Conservation (phyloP, 2,797 vertebrate species). For the Tympanoctomys barrerae region DNA sequence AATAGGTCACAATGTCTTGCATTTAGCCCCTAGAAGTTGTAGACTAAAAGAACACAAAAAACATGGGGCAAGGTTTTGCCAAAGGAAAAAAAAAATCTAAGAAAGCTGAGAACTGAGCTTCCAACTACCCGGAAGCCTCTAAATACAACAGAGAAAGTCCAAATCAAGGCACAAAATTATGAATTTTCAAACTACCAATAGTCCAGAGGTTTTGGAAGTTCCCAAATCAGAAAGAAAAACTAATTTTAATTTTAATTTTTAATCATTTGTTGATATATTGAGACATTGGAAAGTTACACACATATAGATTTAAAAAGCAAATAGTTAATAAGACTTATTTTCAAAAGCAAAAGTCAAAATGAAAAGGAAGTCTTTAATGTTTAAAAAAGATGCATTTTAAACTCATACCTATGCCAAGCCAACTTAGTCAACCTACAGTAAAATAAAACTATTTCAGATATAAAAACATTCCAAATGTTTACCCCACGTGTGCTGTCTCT, state of each 20-base stretch:
- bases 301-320: conserved; percentile 19
- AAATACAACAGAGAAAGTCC: neutral
- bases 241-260: neutral
- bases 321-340: neutral
- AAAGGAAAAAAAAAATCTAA: conserved; percentile 5
- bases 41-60: conserved; percentile 47
- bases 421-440: conserved; percentile 22
- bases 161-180: neutral
- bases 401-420: neutral
- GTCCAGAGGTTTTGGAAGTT: conserved; percentile 37
- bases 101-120: neutral
- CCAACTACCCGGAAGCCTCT: neutral
- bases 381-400: conserved; percentile 45
- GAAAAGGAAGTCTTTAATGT: neutral
- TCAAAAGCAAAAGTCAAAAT: neutral
- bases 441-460: conserved; percentile 32
- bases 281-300: neutral
- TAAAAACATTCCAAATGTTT: conserved; percentile 7
- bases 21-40: conserved; percentile 32
- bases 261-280: conserved; percentile 6
- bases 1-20: neutral
- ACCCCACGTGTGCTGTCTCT: neutral
- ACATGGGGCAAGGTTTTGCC: neutral
- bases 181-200: conserved; percentile 17
- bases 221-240: conserved; percentile 30